These are phyloP conservation scores for Pholis gunnellus DNA, from an alignment of 2,113 vertebrate genomes.

Conservation along the genomic window DNA sequence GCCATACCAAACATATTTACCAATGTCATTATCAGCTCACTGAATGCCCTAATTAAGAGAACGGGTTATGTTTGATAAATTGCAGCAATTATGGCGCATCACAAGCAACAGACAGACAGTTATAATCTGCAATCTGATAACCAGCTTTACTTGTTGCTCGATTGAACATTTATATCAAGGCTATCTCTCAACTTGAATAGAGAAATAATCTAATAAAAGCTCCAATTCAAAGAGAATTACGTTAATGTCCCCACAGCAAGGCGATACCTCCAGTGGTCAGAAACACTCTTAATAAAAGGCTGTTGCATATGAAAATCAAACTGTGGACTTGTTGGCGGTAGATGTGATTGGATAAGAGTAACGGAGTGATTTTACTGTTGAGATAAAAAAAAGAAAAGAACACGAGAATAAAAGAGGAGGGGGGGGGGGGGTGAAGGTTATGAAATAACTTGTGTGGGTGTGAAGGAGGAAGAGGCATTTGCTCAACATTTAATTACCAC, in stretches of 20 bases:
- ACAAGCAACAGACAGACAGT: background rate
- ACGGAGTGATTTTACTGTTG: conserved; percentile 7
- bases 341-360: background rate
- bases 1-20: background rate
- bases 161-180: conserved; percentile 18
- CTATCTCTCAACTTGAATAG: conserved; percentile 10
- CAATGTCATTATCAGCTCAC: background rate
- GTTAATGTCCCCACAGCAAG: conserved; percentile 3
- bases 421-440: conserved; percentile 31
- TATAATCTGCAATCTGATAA: background rate
- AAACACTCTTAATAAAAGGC: conserved; percentile 12
- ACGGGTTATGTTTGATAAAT: conserved; percentile 3
- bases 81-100: background rate
- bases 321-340: background rate
- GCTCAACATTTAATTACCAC: conserved; percentile 68
- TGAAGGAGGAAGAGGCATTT: conserved; percentile 57
- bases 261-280: background rate
- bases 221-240: background rate
- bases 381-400: conserved; percentile 6
- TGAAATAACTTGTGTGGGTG: conserved; percentile 64
- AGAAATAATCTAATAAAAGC: conserved; percentile 3
- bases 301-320: background rate
- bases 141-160: conserved; percentile 9
- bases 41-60: conserved; percentile 16
- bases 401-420: conserved; percentile 9